These are phyloP conservation scores for Myrmecophaga tridactyla DNA, from an alignment of 2,113 vertebrate genomes.

Conservation along the genomic window DNA sequence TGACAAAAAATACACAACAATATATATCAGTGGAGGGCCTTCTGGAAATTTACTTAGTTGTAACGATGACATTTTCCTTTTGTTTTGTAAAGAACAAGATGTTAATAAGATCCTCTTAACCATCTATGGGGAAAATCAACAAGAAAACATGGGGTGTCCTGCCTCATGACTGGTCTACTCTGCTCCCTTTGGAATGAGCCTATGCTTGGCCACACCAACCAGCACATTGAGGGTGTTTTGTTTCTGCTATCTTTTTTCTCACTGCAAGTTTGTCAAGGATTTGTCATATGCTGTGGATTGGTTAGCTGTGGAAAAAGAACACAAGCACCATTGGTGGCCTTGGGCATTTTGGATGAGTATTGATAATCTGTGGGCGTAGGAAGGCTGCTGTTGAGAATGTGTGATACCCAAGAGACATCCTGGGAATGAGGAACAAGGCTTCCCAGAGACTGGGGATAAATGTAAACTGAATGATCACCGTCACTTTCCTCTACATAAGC, in stretches of 20 bases:
- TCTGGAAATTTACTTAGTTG: neutral
- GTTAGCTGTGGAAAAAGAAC: neutral
- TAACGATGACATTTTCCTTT: neutral
- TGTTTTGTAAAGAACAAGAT: neutral
- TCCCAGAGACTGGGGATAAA: neutral
- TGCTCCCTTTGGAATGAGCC: neutral
- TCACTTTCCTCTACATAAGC: neutral
- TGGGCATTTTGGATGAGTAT: neutral
- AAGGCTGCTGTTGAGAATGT: neutral
- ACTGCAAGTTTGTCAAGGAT: constrained; percentile 42
- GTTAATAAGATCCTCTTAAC: neutral
- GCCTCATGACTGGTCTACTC: neutral
- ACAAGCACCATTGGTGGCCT: neutral
- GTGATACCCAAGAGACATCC: neutral
- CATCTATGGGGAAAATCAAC: neutral
- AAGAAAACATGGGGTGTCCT: neutral
- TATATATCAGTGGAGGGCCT: neutral
- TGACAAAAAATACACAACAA: constrained; percentile 6
- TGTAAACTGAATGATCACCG: neutral
- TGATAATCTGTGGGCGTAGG: neutral
- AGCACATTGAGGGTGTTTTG: neutral
- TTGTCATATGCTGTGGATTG: constrained; percentile 37
- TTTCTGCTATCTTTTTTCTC: constrained; percentile 17
- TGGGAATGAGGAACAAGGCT: neutral
- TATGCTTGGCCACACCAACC: constrained; percentile 26